A percentile compares a stretch with the other conserved stretches of the same genome.
phyloP scores from a whole-genome alignment of 2,113 vertebrate genomes.

The Zootoca vivipara region DNA sequence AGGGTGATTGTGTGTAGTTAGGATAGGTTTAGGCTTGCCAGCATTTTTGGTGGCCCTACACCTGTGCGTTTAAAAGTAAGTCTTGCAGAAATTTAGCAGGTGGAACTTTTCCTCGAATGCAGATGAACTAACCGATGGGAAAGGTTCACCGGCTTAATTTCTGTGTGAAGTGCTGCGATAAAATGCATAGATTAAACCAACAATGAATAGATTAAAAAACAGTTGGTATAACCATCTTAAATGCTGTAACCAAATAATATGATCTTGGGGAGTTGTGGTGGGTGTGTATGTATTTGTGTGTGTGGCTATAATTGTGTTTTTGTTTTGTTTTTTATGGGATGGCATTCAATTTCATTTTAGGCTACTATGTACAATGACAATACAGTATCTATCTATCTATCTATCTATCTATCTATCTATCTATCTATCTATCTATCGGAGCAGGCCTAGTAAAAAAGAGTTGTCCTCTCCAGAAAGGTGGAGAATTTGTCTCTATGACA shows the following conservation, averaged over 20 bases:
- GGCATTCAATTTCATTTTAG: no score
- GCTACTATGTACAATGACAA: no score
- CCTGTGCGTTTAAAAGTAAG: neutral
- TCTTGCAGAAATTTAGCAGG: neutral
- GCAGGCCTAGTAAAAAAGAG: neutral
- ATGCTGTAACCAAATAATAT: no score
- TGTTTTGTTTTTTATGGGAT: no score
- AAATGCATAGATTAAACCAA: neutral
- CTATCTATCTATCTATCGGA: no score
- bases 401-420: no score
- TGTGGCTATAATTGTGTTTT: no score
- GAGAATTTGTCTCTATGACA: neutral
- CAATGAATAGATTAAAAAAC: no score
- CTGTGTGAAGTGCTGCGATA: neutral
- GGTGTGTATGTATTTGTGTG: no score
- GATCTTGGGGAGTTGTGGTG: no score
- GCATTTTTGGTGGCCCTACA: neutral
- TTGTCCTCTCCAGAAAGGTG: neutral
- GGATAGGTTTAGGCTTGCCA: neutral
- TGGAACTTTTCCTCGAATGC: neutral
- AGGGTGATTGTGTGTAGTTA: neutral
- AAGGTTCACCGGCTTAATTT: neutral
- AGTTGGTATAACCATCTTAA: no score
- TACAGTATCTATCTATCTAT: no score
- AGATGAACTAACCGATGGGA: neutral